Evolutionary conservation across 2,888 invertebrate species (phyloP), one percentile per base, ranked within the genome.

Genomic region (Aplocera efformata): DNA sequence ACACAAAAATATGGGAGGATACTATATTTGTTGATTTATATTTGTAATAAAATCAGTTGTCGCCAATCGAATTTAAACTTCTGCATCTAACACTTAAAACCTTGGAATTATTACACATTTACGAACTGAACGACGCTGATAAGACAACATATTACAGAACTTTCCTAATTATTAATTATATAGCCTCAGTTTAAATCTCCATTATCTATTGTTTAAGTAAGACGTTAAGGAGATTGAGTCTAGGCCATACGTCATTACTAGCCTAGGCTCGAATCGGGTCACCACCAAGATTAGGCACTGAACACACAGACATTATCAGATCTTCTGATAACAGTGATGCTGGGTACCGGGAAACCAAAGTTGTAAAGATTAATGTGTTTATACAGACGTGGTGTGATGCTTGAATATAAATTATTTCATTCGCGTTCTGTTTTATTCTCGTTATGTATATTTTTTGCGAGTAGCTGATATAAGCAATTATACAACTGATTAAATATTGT

Each of bases 211-310:
- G 79, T 81, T 79, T 79, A 67, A 72, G 49, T 53, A 64, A 66
- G 63, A 58, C 62, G 56, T 52, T 56, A 58, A 59, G 61, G 65
- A 73, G 70, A 76, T 71, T 63, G 60, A 73, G 77, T 71, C 68
- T 78, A 80, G 81, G 74, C 71, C 69, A 72, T 73, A 83, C 80
- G 79, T 80, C 79, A 79, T 75, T 76, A 74, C 75, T 74, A 76
- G 74, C 67, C 79, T 72, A 78, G 74, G 65, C 67, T 51, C 60
- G 63, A 81, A 71, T 65, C 72, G 64, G 81, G 81, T 82, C 80
- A 81, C 64, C 69, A 56, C 69, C 57, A 54, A 81, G 79, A 81
- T 83, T 81, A 83, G 68, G 62, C 62, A 48, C 43, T 73, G 60
- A 68, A 64, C 65, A 77, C 68, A 76, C 66, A 70, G 48, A 62